Percentiles rank a stretch among this genome's conserved stretches.
phyloP scores from a whole-genome alignment of 2,113 vertebrate genomes.

The Catagonus wagneri region DNA sequence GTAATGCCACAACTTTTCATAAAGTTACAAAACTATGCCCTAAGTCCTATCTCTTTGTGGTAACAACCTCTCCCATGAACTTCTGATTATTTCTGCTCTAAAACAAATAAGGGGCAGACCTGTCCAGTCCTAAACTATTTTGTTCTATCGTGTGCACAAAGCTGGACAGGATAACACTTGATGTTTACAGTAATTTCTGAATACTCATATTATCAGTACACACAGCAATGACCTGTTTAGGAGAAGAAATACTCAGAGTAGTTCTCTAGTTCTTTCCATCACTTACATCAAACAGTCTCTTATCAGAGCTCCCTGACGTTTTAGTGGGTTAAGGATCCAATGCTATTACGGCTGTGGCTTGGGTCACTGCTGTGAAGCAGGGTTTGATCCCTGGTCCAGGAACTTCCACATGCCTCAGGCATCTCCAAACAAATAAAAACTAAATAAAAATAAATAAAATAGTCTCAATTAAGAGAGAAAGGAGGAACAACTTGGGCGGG shows the following conservation, averaged over 20 bases:
- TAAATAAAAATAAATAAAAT: too few species aligned
- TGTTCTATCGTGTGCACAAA: not conserved
- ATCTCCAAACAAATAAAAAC: not conserved
- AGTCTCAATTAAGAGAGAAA: too few species aligned
- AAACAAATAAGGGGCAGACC: not conserved
- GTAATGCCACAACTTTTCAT: not conserved
- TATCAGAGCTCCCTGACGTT: not conserved
- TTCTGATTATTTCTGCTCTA: not conserved
- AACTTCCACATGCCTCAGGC: too few species aligned
- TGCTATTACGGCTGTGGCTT: too few species aligned
- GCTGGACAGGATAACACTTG: not conserved
- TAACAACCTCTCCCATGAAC: not conserved
- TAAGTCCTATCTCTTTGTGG: not conserved
- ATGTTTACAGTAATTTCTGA: not conserved
- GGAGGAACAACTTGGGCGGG: not conserved
- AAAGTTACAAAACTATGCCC: not conserved
- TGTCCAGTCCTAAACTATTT: not conserved
- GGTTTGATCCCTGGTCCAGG: too few species aligned
- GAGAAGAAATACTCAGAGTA: not conserved
- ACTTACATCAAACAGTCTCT: conserved; percentile 3
- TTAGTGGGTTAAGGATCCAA: too few species aligned
- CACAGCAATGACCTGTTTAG: not conserved
- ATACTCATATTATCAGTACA: not conserved
- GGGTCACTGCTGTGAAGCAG: too few species aligned
- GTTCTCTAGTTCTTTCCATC: not conserved